Evolutionary conservation across 2,888 invertebrate genomes (phyloP), one percentile per base, ranked within the genome.

Genomic region (Hanleya hanleyi): DNA sequence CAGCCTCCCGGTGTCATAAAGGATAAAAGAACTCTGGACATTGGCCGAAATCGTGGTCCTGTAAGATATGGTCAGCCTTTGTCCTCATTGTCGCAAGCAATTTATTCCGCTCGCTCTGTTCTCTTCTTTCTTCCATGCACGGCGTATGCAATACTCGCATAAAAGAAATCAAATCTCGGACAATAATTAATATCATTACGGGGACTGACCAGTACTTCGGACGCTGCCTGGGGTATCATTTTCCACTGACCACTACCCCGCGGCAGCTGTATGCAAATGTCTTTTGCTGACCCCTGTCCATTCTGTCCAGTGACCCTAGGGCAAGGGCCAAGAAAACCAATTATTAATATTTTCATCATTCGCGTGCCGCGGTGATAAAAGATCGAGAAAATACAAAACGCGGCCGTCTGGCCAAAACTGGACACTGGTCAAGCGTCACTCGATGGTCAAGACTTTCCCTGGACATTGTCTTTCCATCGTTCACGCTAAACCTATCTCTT

Each of bases 241-340:
- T 29, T 57, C 29, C 12, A 57, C 57, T 57, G 57, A 57, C 57
- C 57, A 57, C 57, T 57, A 57, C 29, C 57, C 15, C 57, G 15
- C 32, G 57, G 29, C 57, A 57, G 57, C 57, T 57, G 57, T 57
- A 57, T 57, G 57, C 57, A 57, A 57, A 57, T 57, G 22, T 29
- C 57, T 57, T 57, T 57, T 15, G 22, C 29, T 57, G 57, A 57
- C 57, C 57, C 26, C 29, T 57, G 26, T 32, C 12, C 57, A 22
- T 32, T 29, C 22, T 57, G 57, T 57, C 57, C 57, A 22, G 57
- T 26, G 57, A 57, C 57, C 57, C 29, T 26, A 57, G 57, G 57
- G 57, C 57, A 57, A 57, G 29, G 57, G 57, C 57, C 57, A 57
- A 57, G 57, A 57, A 57, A 57, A 57, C 57, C 57, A 57, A 57